These are phyloP conservation scores for Cyanoramphus novaezelandiae DNA, from an alignment of 2,113 vertebrate species.

Conservation along the genomic window DNA sequence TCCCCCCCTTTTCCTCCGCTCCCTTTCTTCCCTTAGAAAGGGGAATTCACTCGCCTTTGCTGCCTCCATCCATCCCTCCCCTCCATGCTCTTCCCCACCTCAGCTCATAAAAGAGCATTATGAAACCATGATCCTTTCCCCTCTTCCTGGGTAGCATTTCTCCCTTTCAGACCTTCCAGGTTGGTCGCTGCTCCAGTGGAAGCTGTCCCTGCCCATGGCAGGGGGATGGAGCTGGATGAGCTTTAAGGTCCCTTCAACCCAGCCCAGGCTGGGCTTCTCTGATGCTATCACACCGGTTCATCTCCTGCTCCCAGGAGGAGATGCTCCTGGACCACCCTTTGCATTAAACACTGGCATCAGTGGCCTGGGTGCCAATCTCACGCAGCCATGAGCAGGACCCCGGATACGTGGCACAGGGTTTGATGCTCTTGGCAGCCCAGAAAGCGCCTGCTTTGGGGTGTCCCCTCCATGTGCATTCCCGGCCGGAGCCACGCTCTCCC, in stretches of 20 bases:
- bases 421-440: not conserved
- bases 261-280: not conserved
- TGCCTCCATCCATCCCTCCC: not conserved
- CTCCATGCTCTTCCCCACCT: not conserved
- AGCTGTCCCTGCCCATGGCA: not conserved
- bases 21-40: not conserved
- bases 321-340: not conserved
- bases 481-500: not conserved
- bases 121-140: not conserved
- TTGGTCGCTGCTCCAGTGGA: not conserved
- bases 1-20: not conserved
- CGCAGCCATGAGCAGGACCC: fast-evolving
- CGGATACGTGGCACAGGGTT: fast-evolving
- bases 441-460: not conserved
- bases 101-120: not conserved
- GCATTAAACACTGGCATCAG: not conserved
- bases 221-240: not conserved
- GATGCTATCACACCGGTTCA: too few species aligned
- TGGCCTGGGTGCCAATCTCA: not conserved
- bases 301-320: too few species aligned
- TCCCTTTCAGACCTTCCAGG: not conserved
- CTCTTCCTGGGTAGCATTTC: not conserved
- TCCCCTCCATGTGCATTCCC: fast-evolving
- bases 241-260: not conserved
- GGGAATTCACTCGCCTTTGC: not conserved